These are phyloP conservation scores for Micromesistius poutassou DNA, from an alignment of 2,797 vertebrate genomes.

Conservation along the genomic window DNA sequence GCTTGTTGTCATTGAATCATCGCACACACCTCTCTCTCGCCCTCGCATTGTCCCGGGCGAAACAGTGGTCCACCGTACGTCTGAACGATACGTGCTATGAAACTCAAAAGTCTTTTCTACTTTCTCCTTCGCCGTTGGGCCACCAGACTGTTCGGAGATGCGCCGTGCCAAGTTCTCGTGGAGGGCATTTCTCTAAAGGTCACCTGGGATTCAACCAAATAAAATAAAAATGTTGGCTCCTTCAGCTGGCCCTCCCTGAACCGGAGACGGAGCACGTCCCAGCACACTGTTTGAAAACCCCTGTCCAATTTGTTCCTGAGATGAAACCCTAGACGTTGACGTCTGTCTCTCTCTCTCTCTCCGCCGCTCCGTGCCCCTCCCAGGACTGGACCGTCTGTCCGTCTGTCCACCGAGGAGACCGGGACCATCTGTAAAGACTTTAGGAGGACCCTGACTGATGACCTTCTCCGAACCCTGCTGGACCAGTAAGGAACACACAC, in stretches of 20 bases:
- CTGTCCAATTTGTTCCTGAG: background rate
- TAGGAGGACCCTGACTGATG: conserved; percentile 79
- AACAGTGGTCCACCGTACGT: background rate
- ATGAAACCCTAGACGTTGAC: background rate
- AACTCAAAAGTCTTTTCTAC: background rate
- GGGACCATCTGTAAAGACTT: conserved; percentile 81
- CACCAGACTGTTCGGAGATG: background rate
- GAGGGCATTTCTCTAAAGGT: background rate
- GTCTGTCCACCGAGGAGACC: conserved; percentile 67
- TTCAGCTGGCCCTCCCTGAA: background rate
- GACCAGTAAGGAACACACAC: conserved; percentile 68
- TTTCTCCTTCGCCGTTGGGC: background rate
- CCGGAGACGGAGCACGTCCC: background rate
- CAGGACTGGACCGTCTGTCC: conserved; percentile 71
- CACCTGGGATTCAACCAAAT: background rate
- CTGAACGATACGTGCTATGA: background rate
- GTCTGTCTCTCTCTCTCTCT: background rate
- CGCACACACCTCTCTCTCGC: background rate
- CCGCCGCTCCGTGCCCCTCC: conserved; percentile 33
- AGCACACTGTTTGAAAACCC: background rate
- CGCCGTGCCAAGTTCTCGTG: background rate
- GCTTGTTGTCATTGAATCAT: background rate
- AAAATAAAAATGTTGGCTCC: background rate
- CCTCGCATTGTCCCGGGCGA: background rate
- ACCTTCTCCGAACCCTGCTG: conserved; percentile 75